A percentile compares a stretch with the other conserved stretches of the same genome.
Evolutionary conservation across 1,140 invertebrate species (phyloP).

Genomic region (Aphidius gifuensis): DNA sequence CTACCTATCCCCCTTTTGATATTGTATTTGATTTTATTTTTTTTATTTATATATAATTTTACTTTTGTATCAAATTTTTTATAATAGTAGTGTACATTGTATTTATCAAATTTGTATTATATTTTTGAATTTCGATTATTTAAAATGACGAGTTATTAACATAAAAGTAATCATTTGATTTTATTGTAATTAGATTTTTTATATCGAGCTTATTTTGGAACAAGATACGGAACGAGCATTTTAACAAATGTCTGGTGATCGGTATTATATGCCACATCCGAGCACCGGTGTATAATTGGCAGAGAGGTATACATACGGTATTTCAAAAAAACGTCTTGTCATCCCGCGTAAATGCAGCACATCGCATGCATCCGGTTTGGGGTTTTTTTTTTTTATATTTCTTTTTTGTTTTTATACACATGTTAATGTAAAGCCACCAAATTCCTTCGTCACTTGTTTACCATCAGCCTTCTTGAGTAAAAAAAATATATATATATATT

Average conservation of each 20-base stretch:
- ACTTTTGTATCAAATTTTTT: background rate
- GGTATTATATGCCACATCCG: too few relatives aligned
- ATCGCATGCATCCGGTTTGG: background rate
- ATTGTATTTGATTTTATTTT: background rate
- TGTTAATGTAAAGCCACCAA: background rate
- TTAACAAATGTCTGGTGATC: too few relatives aligned
- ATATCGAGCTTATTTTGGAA: too few relatives aligned
- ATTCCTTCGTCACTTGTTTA: background rate
- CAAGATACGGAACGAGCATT: too few relatives aligned
- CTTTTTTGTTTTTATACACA: too few relatives aligned
- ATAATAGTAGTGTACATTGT: background rate
- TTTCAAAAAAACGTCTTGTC: constrained; percentile 27
- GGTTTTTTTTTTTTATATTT: background rate
- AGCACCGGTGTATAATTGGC: constrained; percentile 17
- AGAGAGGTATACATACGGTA: constrained; percentile 10
- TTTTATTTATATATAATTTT: constrained; percentile 1
- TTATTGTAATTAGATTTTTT: too few relatives aligned
- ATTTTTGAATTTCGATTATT: background rate
- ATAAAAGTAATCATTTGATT: too few relatives aligned
- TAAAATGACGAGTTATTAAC: background rate
- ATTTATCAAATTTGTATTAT: background rate
- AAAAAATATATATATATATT: too few relatives aligned
- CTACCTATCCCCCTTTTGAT: constrained; percentile 19
- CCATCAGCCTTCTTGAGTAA: too few relatives aligned
- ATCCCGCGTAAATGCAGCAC: constrained; percentile 27